phyloP scores from a whole-genome alignment of 2,888 invertebrate genomes.

The Ophion ellenae region DNA sequence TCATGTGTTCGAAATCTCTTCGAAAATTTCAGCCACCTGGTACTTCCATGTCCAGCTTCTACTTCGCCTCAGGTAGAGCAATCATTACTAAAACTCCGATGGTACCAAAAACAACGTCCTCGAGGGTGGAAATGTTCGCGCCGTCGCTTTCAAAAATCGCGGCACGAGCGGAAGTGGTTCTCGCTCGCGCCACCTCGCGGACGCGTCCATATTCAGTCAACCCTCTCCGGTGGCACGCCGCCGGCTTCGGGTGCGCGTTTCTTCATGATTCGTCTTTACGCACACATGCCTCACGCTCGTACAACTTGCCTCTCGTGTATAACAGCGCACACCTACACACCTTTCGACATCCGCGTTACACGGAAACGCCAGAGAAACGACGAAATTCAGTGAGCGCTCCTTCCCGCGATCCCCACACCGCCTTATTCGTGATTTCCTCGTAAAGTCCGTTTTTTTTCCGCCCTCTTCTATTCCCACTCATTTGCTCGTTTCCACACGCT shows the following conservation, averaged over 20 bases:
- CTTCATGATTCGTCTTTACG: constrained; percentile 7
- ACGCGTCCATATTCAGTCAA: constrained; percentile 62
- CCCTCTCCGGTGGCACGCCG: constrained; percentile 23
- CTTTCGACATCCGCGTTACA: constrained; percentile 2
- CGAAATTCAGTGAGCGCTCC: constrained; percentile 37
- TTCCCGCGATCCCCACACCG: neutral
- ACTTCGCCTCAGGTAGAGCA: too few species aligned
- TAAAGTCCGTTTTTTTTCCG: constrained; percentile 15
- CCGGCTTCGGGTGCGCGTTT: constrained; percentile 35
- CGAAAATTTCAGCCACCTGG: too few species aligned
- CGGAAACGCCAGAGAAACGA: constrained; percentile 4
- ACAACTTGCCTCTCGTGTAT: neutral
- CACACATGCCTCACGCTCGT: neutral
- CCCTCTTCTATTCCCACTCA: constrained; percentile 23
- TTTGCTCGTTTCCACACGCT: constrained; percentile 37
- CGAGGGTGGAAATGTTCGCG: too few species aligned
- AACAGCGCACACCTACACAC: constrained; percentile 21
- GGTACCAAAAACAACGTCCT: too few species aligned
- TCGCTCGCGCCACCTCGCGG: constrained; percentile 58
- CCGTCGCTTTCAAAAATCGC: neutral
- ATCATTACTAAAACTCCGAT: too few species aligned
- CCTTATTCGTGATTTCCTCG: constrained; percentile 6
- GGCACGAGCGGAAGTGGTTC: constrained; percentile 8
- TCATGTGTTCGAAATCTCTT: too few species aligned
- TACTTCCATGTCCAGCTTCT: too few species aligned